Conservation (phyloP, 2,797 vertebrate species). For the Vireo griseus region DNA sequence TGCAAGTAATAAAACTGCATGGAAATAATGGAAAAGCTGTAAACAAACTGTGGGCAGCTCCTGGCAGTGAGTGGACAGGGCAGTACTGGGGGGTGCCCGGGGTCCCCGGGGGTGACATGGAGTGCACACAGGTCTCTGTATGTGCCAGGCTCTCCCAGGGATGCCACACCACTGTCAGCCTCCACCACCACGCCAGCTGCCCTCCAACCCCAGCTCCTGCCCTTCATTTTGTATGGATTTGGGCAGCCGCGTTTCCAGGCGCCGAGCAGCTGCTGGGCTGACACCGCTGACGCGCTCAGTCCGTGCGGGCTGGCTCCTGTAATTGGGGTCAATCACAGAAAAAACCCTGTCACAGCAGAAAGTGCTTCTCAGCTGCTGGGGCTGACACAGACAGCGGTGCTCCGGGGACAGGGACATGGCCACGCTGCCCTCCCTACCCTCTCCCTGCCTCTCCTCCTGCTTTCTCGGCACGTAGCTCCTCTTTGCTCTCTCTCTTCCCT, state of each 20-base stretch:
- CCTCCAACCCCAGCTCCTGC: not conserved
- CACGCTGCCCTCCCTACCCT: not conserved
- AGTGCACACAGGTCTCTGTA: accelerated
- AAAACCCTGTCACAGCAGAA: not conserved
- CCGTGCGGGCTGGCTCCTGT: not conserved
- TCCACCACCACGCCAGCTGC: accelerated
- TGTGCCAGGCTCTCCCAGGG: accelerated
- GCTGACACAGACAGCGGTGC: not conserved
- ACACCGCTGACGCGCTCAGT: accelerated
- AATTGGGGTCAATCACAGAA: constrained; percentile 44
- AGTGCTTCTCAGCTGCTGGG: not conserved
- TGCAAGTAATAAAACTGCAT: accelerated
- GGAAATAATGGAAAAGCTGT: not conserved
- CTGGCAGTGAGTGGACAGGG: not conserved
- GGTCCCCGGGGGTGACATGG: accelerated
- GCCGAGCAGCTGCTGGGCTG: not conserved
- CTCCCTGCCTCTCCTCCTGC: not conserved
- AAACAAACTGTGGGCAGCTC: not conserved
- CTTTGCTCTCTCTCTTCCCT: not conserved
- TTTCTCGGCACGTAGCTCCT: not conserved
- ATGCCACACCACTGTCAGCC: not conserved
- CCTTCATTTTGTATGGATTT: accelerated
- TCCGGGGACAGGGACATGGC: not conserved
- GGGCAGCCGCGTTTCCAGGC: not conserved
- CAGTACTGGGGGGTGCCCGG: accelerated